phyloP scores from a whole-genome alignment of 2,113 vertebrate genomes.

The Nansenia antarctica region DNA sequence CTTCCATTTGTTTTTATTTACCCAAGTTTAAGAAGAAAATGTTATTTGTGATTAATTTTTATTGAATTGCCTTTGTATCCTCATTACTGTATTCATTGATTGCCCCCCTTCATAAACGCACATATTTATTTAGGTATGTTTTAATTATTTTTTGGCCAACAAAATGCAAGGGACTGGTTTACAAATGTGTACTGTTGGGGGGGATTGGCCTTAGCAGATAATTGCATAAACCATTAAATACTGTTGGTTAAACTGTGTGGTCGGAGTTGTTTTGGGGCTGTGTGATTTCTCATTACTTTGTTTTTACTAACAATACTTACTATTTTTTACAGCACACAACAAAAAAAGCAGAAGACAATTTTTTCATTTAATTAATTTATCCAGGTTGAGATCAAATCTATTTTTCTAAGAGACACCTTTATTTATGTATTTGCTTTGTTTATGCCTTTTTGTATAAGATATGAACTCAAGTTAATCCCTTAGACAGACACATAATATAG shows the following conservation, averaged over 20 bases:
- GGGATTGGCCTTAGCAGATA: constrained; percentile 69
- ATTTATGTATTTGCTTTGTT: too few species aligned
- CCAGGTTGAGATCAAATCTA: too few species aligned
- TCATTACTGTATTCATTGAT: constrained; percentile 54
- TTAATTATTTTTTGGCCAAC: constrained; percentile 71
- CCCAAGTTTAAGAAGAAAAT: constrained; percentile 59
- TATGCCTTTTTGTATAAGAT: too few species aligned
- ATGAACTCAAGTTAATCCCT: too few species aligned
- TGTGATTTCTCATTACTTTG: not conserved
- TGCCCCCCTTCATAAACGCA: constrained; percentile 52
- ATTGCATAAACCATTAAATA: constrained; percentile 82
- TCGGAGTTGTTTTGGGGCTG: constrained; percentile 9
- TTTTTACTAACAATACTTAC: too few species aligned
- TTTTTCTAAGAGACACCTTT: too few species aligned
- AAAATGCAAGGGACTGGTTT: constrained; percentile 71
- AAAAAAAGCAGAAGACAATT: too few species aligned
- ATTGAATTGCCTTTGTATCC: constrained; percentile 70
- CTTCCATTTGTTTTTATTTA: constrained; percentile 41
- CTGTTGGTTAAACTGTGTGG: constrained; percentile 73
- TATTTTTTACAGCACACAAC: too few species aligned
- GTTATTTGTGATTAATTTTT: constrained; percentile 61
- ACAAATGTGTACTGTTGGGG: constrained; percentile 68
- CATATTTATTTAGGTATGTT: constrained; percentile 82
- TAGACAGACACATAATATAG: too few species aligned
- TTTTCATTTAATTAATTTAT: too few species aligned